phyloP scores from a whole-genome alignment of 2,113 vertebrate genomes.

The Platanista minor region DNA sequence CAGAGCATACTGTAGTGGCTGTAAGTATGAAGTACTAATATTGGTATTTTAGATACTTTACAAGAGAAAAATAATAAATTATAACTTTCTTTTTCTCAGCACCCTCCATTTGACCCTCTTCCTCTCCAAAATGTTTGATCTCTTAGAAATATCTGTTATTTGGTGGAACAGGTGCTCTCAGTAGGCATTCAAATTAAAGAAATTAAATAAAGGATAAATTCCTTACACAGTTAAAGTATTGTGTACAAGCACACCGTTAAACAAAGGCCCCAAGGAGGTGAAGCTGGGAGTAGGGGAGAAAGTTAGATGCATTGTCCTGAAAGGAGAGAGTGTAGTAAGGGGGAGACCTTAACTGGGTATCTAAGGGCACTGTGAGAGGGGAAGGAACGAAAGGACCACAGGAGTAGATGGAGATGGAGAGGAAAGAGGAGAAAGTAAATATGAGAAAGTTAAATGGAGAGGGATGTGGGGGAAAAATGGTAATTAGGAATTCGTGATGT shows the following conservation, averaged over 20 bases:
- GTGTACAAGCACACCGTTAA: not conserved
- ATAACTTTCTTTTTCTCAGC: not conserved
- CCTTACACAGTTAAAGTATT: not conserved
- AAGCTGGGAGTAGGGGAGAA: not conserved
- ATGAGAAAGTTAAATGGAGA: not conserved
- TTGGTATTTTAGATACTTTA: not conserved
- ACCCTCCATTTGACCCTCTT: not conserved
- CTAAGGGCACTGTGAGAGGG: accelerated
- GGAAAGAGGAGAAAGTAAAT: not conserved
- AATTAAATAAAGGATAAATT: not conserved
- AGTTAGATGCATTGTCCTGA: not conserved
- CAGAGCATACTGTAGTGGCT: not conserved
- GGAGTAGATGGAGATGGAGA: not conserved
- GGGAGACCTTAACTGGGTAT: not conserved
- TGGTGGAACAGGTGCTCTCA: not conserved
- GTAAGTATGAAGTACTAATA: not conserved
- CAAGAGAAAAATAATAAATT: not conserved
- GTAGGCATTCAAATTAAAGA: not conserved
- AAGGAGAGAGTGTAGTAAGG: not conserved
- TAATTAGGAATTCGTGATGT: not conserved
- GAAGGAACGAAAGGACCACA: not conserved
- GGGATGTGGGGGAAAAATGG: no score
- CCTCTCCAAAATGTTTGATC: not conserved
- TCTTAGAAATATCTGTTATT: constrained; percentile 21
- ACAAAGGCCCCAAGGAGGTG: not conserved